Evolutionary conservation across 2,888 invertebrate species (phyloP), one percentile per base, ranked within the genome.

Genomic region (Leuctra nigra): DNA sequence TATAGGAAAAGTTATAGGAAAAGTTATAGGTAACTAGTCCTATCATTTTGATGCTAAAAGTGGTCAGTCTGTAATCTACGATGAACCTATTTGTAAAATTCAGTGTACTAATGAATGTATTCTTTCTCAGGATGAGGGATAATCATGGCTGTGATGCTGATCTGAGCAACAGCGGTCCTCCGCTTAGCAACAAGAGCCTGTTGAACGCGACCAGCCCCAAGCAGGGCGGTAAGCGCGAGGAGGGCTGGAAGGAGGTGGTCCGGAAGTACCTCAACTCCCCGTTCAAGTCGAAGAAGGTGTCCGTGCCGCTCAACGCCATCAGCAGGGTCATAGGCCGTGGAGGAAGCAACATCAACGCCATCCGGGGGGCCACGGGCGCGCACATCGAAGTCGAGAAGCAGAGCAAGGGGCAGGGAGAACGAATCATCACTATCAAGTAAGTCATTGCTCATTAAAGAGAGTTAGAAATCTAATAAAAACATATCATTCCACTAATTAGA

Each of bases 371-470:
- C 54, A 97, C 98, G 25, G 95, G 96, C 59, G 98, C 98, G 4
- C 93, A 96, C 70, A 98, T 99, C 69, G 96, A 98, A 74, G 94
- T 98, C 23, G 98, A 98, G 73, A 98, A 98, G 73, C 95, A 96
- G 75, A 87, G 87, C 70, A 93, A 94, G 75, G 89, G 91, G 4
- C 93, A 92, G 75, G 91, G 90, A 56, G 95, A 96, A 72, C 79
- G 98, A 64, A 89, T 89, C 67, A 94, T 99, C 63, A 95, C 94
- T 39, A 95, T 99, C 68, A 94, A 93, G 86, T 87, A 69, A 73
- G 44, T 23, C n/a, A n/a, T n/a, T n/a, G n/a, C n/a, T n/a, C n/a
- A n/a, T n/a, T n/a, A n/a, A n/a, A n/a, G n/a, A n/a, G n/a, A n/a
- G n/a, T n/a, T n/a, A n/a, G n/a, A n/a, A n/a, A n/a, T n/a, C n/a